These are phyloP conservation scores for Serripes groenlandicus DNA, from an alignment of 2,888 invertebrate genomes.

Conservation along the genomic window DNA sequence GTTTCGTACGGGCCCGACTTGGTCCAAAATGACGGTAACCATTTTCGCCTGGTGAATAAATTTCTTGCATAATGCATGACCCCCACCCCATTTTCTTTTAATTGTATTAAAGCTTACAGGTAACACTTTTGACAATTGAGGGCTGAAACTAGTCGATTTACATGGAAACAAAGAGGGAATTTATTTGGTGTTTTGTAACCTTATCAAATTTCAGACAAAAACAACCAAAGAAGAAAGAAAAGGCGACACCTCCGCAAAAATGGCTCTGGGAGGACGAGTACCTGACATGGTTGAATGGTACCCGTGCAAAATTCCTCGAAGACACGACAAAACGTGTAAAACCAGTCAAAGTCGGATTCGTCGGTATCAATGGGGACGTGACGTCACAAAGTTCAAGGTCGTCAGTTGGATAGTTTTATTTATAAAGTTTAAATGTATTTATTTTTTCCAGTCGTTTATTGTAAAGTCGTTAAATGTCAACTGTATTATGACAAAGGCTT, in stretches of 20 bases:
- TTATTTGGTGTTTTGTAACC: background rate
- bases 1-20: too few relatives aligned
- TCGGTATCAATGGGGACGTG: background rate
- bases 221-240: slow-evolving; percentile 21
- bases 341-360: slow-evolving; percentile 5
- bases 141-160: background rate
- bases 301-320: slow-evolving; percentile 40
- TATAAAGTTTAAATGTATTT: too few relatives aligned
- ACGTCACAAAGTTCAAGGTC: slow-evolving; percentile 25
- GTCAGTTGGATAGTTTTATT: too few relatives aligned
- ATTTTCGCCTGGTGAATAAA: too few relatives aligned
- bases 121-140: too few relatives aligned
- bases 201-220: slow-evolving; percentile 4
- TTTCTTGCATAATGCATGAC: too few relatives aligned
- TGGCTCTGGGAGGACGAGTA: slow-evolving; percentile 79
- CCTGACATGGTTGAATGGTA: slow-evolving; percentile 71
- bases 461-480: too few relatives aligned
- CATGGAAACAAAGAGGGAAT: background rate
- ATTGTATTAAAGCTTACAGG: too few relatives aligned
- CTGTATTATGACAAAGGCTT: too few relatives aligned
- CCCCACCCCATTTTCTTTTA: too few relatives aligned
- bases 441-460: too few relatives aligned
- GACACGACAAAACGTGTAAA: slow-evolving; percentile 27
- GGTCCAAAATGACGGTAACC: too few relatives aligned
- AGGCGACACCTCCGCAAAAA: slow-evolving; percentile 47